Evolutionary conservation across 2,113 vertebrate genomes (phyloP).

Genomic region (Mustela nigripes): DNA sequence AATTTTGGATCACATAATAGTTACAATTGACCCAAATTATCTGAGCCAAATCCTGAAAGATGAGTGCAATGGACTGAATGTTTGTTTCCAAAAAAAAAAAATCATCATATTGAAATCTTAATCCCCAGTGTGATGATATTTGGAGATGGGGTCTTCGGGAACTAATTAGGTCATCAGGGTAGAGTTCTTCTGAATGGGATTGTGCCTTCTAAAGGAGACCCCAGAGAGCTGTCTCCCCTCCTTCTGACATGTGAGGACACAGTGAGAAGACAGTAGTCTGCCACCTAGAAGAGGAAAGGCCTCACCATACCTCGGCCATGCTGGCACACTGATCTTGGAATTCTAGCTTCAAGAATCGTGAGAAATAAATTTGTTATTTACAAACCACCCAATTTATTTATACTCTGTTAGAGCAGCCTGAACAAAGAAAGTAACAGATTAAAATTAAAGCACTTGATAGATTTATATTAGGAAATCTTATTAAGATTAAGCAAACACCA

Average conservation of each 20-base stretch:
- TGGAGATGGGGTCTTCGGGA: background rate
- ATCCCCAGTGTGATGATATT: background rate
- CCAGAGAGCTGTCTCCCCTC: background rate
- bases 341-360: background rate
- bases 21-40: background rate
- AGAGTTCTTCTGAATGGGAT: background rate
- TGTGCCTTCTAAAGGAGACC: background rate
- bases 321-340: background rate
- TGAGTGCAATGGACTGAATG: background rate
- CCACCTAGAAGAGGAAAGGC: background rate
- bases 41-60: background rate
- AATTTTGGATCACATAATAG: background rate
- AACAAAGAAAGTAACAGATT: background rate
- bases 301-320: background rate
- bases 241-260: background rate
- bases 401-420: background rate
- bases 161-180: background rate
- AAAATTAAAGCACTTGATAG: background rate
- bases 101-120: background rate
- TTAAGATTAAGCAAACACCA: background rate
- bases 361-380: background rate
- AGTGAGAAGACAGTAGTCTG: background rate
- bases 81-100: background rate
- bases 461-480: constrained; percentile 1
- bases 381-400: background rate